These are phyloP conservation scores for Atlantisia rogersi DNA, from an alignment of 2,113 vertebrate genomes.

Conservation along the genomic window DNA sequence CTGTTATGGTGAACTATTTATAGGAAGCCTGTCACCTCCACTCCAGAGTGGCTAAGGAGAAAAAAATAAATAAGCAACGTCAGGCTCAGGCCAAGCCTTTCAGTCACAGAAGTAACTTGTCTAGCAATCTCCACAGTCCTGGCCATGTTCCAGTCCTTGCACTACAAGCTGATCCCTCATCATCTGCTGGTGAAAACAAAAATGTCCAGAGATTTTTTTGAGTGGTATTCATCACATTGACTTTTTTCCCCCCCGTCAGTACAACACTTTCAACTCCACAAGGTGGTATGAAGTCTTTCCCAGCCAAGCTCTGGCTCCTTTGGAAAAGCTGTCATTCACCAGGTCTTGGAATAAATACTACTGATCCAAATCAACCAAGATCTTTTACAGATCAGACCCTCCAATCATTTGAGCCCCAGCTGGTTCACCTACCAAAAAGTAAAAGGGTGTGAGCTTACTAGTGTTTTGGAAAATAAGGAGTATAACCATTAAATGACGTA, in stretches of 20 bases:
- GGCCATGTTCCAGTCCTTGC: not conserved
- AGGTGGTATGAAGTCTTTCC: not conserved
- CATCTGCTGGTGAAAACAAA: conserved; percentile 11
- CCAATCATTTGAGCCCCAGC: not conserved
- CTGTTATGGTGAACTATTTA: not conserved
- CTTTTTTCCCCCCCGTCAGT: not conserved
- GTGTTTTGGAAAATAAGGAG: not conserved
- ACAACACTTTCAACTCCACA: not conserved
- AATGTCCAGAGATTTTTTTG: not conserved
- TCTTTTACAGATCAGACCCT: not conserved
- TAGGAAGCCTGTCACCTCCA: not conserved
- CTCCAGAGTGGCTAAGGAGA: not conserved
- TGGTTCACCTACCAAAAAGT: not conserved
- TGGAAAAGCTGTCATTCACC: not conserved
- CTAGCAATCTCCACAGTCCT: not conserved
- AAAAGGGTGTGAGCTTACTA: not conserved
- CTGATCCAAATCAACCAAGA: not conserved
- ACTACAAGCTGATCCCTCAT: not conserved
- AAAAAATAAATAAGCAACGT: not conserved
- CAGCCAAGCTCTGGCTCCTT: not conserved
- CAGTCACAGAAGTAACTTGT: not conserved
- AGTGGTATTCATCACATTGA: not conserved
- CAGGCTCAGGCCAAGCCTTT: not conserved
- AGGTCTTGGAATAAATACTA: not conserved
- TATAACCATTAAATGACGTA: not conserved